Percentiles rank a stretch among this genome's conserved stretches.
Evolutionary conservation across 2,888 invertebrate genomes (phyloP).

Genomic region (Myathropa florea): DNA sequence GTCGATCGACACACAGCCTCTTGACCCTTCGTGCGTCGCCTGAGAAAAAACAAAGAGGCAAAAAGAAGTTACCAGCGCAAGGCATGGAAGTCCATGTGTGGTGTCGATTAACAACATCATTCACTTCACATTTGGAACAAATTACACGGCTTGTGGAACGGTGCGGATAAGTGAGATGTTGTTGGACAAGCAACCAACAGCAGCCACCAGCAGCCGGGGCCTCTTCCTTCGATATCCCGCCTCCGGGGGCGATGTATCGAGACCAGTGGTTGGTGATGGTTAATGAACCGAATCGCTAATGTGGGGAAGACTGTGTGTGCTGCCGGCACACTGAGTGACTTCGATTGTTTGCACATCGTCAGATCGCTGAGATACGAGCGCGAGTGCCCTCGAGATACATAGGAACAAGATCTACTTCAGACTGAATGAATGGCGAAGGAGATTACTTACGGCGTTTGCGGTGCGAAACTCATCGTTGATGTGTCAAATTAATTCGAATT

Average conservation of each 20-base stretch:
- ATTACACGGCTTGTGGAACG: constrained; percentile 55
- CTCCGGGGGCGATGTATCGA: constrained; percentile 25
- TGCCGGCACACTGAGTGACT: constrained; percentile 10
- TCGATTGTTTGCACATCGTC: constrained; percentile 33
- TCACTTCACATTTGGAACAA: constrained; percentile 61
- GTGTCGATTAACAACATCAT: constrained; percentile 42
- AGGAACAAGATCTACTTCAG: neutral
- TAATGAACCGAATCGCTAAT: constrained; percentile 41
- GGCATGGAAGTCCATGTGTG: constrained; percentile 2
- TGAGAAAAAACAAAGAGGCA: neutral
- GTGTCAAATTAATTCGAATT: neutral
- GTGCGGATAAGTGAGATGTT: constrained; percentile 48
- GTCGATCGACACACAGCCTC: neutral
- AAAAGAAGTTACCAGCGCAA: neutral
- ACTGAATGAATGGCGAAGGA: neutral
- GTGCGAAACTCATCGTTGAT: neutral
- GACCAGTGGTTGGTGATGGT: constrained; percentile 26
- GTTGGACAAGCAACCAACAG: constrained; percentile 7
- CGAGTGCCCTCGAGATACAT: neutral
- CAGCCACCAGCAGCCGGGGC: neutral
- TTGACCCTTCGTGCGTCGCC: constrained; percentile 28
- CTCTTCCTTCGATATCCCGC: neutral
- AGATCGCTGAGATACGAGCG: neutral
- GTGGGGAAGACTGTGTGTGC: neutral
- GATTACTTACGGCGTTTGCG: neutral